Evolutionary conservation across 2,113 vertebrate genomes (phyloP).

Genomic region (Phasianus colchicus): DNA sequence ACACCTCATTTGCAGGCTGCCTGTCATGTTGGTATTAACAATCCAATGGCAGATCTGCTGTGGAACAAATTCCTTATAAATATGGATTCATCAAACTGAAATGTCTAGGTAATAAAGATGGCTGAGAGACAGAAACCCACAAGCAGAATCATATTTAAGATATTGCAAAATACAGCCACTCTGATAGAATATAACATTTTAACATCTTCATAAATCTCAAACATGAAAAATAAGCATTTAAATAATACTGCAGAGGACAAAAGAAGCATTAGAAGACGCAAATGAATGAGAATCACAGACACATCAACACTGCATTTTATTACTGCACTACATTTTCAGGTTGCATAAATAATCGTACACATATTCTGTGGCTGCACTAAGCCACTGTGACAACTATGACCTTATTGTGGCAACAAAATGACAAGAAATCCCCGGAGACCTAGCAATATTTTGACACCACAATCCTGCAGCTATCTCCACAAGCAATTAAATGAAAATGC

Average conservation of each 20-base stretch:
- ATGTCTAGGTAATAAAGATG: conserved; percentile 10
- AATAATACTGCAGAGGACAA: background rate
- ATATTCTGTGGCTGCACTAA: conserved; percentile 35
- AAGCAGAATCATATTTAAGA: background rate
- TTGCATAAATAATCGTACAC: conserved; percentile 8
- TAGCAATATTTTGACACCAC: conserved; percentile 53
- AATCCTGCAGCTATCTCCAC: conserved; percentile 57
- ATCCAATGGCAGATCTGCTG: background rate
- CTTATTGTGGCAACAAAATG: conserved; percentile 67
- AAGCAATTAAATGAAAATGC: conserved; percentile 58
- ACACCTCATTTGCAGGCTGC: conserved; percentile 9
- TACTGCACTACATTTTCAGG: conserved; percentile 31
- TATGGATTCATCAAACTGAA: conserved; percentile 43
- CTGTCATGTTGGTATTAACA: conserved; percentile 35
- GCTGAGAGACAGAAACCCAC: conserved; percentile 14
- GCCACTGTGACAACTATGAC: conserved; percentile 53
- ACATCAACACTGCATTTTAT: conserved; percentile 28
- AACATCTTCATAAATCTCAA: background rate
- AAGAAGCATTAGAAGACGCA: background rate
- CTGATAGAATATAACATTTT: background rate
- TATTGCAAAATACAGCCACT: conserved; percentile 12
- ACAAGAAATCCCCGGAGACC: conserved; percentile 45
- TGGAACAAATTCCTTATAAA: conserved; percentile 46
- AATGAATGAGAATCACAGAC: background rate
- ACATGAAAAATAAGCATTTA: background rate